These are phyloP conservation scores for Zeuzera pyrina DNA, from an alignment of 2,888 invertebrate species.

Conservation along the genomic window DNA sequence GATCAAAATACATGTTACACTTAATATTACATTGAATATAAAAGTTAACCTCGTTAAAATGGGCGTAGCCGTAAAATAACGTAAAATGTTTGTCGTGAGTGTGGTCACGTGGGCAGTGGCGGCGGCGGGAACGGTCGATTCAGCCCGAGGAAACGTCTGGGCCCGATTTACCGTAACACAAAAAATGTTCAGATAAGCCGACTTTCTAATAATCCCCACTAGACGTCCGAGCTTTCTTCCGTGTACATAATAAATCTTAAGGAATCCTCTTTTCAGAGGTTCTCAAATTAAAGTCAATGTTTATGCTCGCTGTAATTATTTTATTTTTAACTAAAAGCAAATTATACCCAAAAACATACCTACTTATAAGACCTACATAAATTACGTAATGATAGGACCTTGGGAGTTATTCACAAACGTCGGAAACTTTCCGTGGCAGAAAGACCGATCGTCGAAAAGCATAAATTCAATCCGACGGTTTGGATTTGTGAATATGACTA, in stretches of 20 bases:
- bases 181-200: conserved; percentile 66
- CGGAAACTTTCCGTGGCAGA: too few relatives aligned
- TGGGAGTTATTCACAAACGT: too few relatives aligned
- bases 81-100: neutral
- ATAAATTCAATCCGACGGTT: too few relatives aligned
- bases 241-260: conserved; percentile 70
- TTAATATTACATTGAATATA: too few relatives aligned
- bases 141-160: conserved; percentile 25
- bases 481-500: too few relatives aligned
- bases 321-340: neutral
- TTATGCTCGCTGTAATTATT: conserved; percentile 1
- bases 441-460: too few relatives aligned
- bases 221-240: conserved; percentile 53
- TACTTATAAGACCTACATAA: too few relatives aligned
- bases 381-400: too few relatives aligned
- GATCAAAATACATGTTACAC: too few relatives aligned
- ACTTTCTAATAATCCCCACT: conserved; percentile 66
- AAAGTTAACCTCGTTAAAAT: too few relatives aligned
- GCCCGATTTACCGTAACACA: conserved; percentile 62
- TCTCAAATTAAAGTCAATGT: conserved; percentile 35
- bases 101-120: neutral
- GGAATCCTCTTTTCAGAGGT: conserved; percentile 48
- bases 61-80: too few relatives aligned
- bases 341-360: too few relatives aligned
- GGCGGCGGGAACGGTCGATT: neutral